Percentiles rank a stretch among this genome's conserved stretches.
These are phyloP conservation scores for Eupithecia tripunctaria DNA, from an alignment of 2,888 invertebrate species.

Conservation along the genomic window DNA sequence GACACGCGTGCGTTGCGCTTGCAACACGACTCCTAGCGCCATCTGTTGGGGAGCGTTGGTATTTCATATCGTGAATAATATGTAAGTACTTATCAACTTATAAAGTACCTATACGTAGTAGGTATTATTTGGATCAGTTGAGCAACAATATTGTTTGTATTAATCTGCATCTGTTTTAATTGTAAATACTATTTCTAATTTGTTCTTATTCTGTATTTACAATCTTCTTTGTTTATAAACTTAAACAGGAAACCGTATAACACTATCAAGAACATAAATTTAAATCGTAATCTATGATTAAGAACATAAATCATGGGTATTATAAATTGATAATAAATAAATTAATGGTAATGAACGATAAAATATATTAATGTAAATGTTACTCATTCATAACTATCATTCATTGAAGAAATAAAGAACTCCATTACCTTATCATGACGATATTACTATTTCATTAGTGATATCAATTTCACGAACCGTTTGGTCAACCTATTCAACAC, in stretches of 20 bases:
- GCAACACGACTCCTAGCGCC: conserved; percentile 43
- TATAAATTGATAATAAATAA: neutral
- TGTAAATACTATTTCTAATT: neutral
- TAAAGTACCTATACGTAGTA: no score
- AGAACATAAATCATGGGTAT: neutral
- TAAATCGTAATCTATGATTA: no score
- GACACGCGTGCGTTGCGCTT: conserved; percentile 44
- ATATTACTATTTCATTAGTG: neutral
- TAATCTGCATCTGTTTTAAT: neutral
- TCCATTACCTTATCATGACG: no score
- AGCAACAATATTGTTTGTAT: neutral
- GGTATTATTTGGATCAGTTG: neutral
- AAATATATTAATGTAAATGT: neutral
- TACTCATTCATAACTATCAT: neutral
- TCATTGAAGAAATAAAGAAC: neutral
- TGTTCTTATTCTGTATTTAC: neutral
- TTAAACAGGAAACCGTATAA: neutral
- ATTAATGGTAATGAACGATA: neutral
- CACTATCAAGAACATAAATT: no score
- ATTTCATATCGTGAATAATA: neutral
- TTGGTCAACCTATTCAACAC: conserved; percentile 17
- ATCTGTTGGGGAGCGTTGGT: conserved; percentile 41
- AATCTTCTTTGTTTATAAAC: neutral
- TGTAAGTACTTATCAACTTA: no score
- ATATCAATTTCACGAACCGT: neutral